Base-by-base conservation (phyloP, 2,888 invertebrate genomes). In the Ochropacha duplaris region DNA sequence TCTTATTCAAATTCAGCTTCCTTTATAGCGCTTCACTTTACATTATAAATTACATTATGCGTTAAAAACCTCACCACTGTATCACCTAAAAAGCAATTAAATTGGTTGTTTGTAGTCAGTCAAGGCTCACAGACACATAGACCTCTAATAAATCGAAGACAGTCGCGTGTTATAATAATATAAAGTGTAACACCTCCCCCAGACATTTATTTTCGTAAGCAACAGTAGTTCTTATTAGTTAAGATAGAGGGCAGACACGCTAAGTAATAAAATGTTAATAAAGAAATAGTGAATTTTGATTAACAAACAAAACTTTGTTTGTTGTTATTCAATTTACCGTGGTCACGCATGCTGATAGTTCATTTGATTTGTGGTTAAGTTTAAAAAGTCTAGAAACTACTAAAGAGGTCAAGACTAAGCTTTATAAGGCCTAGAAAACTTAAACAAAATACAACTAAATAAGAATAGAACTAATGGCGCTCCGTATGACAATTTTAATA, bases 181-280 rank as follows among this genome's bases (percentile, higher is more conserved):
- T 89, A 86, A 89, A 90, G 85, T 79, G 76, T 79, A 83, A 83
- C 88, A 88, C 85, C 87, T 82, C 79, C 75, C 74, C 69, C 68
- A 81, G 81, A 82, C 86, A 87, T 90, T 89, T 84, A 81, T 89
- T 86, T 88, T 88, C 83, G 87, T 90, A 88, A 86, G 79, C 71
- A 82, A 80, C 70, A 72, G 73, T 74, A 83, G 76, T 83, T 84
- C 79, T 84, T 84, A 84, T 87, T 83, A 84, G 79, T 66, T 71
- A 68, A 83, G 86, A 88, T 88, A 84, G 88, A 75, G 72, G 74
- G 73, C 63, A 80, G 80, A 78, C 90, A 90, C 90, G 90, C 86
- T 64, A 86, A 61, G 73, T 78, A 82, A 86, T 86, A 81, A 84
- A 84, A 78, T 76, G 76, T 72, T 84, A 81, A 85, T 87, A 81